These are phyloP conservation scores for Aurelia sp. DNA, from an alignment of 30 jellyfish, hydroid and myxozoan species.

Conservation along the genomic window DNA sequence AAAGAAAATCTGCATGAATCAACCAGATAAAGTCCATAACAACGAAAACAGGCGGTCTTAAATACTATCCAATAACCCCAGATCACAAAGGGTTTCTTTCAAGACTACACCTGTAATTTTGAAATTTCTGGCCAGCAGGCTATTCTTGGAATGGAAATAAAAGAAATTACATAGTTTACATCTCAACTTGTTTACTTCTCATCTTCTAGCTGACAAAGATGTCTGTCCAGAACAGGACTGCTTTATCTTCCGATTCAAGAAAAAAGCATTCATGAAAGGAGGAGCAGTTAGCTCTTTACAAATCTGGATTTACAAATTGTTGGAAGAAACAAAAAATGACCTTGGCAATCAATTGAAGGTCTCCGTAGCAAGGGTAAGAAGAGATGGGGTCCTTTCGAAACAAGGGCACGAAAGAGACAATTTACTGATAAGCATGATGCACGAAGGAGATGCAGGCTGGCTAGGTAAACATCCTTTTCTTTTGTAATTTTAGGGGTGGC, in stretches of 20 bases:
- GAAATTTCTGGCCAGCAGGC: too few species aligned
- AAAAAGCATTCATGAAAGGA: conserved; percentile 60
- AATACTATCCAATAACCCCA: too few species aligned
- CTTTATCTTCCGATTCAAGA: conserved; percentile 57
- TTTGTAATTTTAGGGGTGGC: neutral
- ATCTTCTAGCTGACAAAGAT: conserved; percentile 48
- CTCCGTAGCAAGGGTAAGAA: conserved; percentile 44
- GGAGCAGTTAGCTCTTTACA: conserved; percentile 48
- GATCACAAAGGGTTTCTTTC: too few species aligned
- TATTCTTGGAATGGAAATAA: too few species aligned
- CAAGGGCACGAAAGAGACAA: conserved; percentile 17
- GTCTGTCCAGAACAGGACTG: conserved; percentile 71
- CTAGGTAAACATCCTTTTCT: conserved; percentile 20
- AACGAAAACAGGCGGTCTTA: too few species aligned
- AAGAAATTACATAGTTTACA: neutral
- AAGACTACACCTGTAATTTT: too few species aligned
- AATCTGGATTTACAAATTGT: conserved; percentile 52
- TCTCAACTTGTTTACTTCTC: too few species aligned
- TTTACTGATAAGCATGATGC: conserved; percentile 49
- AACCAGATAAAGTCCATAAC: too few species aligned
- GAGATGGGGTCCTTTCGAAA: conserved; percentile 1
- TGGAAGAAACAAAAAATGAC: neutral
- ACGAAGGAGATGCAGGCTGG: conserved; percentile 73
- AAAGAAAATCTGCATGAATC: too few species aligned
- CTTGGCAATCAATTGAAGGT: conserved; percentile 33